These are phyloP conservation scores for Sesia apiformis DNA, from an alignment of 2,888 invertebrate genomes.

Conservation along the genomic window DNA sequence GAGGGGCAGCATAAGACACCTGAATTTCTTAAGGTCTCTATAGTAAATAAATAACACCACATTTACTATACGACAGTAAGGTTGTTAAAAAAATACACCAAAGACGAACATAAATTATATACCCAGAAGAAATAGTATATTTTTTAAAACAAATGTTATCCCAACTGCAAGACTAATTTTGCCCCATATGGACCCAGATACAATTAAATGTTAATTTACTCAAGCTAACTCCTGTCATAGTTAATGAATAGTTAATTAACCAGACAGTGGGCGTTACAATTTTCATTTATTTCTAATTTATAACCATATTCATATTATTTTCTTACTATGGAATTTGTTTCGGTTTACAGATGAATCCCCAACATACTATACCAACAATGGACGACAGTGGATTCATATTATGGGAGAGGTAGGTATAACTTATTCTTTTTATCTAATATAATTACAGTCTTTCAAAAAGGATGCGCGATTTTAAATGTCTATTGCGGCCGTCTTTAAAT, in stretches of 20 bases:
- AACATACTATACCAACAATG: conserved; percentile 82
- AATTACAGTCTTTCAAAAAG: no score
- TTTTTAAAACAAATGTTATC: no score
- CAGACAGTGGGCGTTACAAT: not conserved
- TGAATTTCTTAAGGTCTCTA: conserved; percentile 77
- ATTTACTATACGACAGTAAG: not conserved
- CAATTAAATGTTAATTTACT: no score
- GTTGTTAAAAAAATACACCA: not conserved
- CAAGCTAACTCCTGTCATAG: no score
- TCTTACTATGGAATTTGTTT: not conserved
- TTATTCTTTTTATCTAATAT: no score
- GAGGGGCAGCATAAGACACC: conserved; percentile 77
- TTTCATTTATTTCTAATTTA: not conserved
- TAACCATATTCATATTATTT: conserved; percentile 5
- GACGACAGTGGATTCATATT: conserved; percentile 81
- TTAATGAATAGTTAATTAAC: not conserved
- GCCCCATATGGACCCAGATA: no score
- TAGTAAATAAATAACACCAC: no score
- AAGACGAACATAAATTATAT: no score
- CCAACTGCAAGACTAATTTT: no score
- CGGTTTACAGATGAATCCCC: conserved; percentile 77
- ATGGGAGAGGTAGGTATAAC: conserved; percentile 76
- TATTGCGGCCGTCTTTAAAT: no score
- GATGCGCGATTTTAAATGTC: no score
- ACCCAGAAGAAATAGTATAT: no score